Percentiles rank a stretch among this genome's conserved stretches.
These are phyloP conservation scores for Gymnogyps californianus DNA, from an alignment of 2,113 vertebrate genomes.

Conservation along the genomic window DNA sequence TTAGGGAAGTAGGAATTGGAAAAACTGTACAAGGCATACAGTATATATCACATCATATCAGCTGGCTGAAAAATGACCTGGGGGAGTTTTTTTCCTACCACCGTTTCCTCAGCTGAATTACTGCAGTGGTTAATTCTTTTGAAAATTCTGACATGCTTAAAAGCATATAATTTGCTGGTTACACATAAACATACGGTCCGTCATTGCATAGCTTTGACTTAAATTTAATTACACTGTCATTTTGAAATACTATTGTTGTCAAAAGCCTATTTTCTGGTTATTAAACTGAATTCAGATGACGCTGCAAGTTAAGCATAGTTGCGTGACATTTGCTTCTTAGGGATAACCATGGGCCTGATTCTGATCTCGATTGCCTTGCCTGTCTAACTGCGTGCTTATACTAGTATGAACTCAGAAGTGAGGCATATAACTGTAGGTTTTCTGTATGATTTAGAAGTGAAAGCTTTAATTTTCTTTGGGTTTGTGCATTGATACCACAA, in stretches of 20 bases:
- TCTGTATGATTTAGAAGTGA: background rate
- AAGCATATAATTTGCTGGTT: conserved; percentile 66
- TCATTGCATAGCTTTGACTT: conserved; percentile 56
- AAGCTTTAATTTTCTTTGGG: background rate
- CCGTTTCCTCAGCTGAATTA: conserved; percentile 4
- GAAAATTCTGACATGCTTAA: conserved; percentile 53
- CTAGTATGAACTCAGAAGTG: background rate
- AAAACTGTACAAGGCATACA: background rate
- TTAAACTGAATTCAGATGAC: conserved; percentile 43
- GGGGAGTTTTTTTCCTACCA: background rate
- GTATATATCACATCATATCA: conserved; percentile 8
- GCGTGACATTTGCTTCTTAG: background rate
- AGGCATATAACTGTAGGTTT: background rate
- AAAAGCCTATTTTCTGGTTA: conserved; percentile 64
- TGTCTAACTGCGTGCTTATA: background rate
- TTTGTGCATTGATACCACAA: background rate
- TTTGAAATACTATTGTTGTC: conserved; percentile 62
- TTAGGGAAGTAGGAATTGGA: conserved; percentile 12
- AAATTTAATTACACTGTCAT: conserved; percentile 68
- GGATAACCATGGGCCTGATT: background rate
- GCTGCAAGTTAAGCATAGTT: conserved; percentile 24
- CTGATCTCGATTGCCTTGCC: background rate
- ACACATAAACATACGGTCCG: conserved; percentile 48
- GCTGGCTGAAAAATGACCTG: conserved; percentile 36
- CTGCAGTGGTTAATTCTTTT: conserved; percentile 53